A percentile compares a stretch with the other conserved stretches of the same genome.
Evolutionary conservation across 2,797 vertebrate genomes (phyloP).

Genomic region (Pogonophryne albipinna): DNA sequence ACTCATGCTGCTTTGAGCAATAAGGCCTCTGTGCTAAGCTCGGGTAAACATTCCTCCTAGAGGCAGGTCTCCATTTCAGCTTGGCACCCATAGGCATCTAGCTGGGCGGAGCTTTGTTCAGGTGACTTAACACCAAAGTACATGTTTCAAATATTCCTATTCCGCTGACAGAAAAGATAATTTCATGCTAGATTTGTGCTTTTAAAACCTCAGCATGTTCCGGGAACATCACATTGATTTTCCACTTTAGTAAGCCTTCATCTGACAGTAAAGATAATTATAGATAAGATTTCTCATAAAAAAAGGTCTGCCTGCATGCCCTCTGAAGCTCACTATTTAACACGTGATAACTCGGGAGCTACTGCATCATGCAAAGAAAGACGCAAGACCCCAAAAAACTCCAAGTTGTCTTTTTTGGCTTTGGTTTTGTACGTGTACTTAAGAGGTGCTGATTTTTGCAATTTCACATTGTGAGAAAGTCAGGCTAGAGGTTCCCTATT

Average conservation of each 20-base stretch:
- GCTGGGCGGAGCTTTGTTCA: conserved; percentile 58
- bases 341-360: neutral
- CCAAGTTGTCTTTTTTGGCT: neutral
- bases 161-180: conserved; percentile 28
- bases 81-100: conserved; percentile 61
- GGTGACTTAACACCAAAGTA: conserved; percentile 59
- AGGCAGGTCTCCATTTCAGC: conserved; percentile 77
- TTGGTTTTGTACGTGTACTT: neutral
- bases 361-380: neutral
- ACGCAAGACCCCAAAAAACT: conserved; percentile 7
- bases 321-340: conserved; percentile 38
- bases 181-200: conserved; percentile 28
- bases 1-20: conserved; percentile 63
- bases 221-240: conserved; percentile 2
- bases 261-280: neutral
- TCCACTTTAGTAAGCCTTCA: conserved; percentile 2
- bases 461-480: conserved; percentile 6
- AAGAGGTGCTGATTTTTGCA: neutral
- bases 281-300: neutral
- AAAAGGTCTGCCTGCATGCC: neutral
- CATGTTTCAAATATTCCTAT: conserved; percentile 47
- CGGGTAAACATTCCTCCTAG: conserved; percentile 79
- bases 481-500: neutral
- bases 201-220: neutral
- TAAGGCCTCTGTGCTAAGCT: conserved; percentile 71